A percentile compares a stretch with the other conserved stretches of the same genome.
These are phyloP conservation scores for Neelides sp. DNA, from an alignment of 1,140 invertebrate species.

Conservation along the genomic window DNA sequence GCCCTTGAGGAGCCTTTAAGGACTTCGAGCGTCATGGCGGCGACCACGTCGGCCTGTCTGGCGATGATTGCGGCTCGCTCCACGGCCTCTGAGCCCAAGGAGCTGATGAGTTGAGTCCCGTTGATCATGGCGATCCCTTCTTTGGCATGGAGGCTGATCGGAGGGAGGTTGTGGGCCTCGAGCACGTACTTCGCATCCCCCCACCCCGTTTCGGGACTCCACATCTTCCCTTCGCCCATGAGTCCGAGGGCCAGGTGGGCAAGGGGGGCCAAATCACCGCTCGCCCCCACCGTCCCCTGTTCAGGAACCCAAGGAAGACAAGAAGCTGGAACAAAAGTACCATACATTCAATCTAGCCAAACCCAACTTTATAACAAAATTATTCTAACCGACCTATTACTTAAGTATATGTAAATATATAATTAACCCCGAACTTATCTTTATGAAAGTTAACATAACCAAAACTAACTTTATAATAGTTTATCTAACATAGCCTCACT, in stretches of 20 bases:
- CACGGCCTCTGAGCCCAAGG: conserved; percentile 54
- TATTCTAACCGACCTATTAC: too few species aligned
- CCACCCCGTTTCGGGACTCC: conserved; percentile 59
- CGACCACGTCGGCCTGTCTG: conserved; percentile 56
- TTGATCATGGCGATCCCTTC: conserved; percentile 62
- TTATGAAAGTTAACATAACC: too few species aligned
- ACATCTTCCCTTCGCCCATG: conserved; percentile 66
- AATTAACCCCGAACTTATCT: too few species aligned
- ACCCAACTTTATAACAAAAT: too few species aligned
- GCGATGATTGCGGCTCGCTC: conserved; percentile 49
- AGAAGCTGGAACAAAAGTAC: conserved; percentile 42
- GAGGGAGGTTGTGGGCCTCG: conserved; percentile 45
- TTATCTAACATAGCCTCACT: too few species aligned
- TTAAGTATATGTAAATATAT: too few species aligned
- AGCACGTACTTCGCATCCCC: conserved; percentile 51
- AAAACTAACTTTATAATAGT: too few species aligned
- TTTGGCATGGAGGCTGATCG: conserved; percentile 50
- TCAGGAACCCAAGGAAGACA: conserved; percentile 61
- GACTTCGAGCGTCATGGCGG: conserved; percentile 55
- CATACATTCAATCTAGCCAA: conserved; percentile 12
- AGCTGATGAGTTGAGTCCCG: conserved; percentile 60
- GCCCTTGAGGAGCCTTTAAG: conserved; percentile 57
- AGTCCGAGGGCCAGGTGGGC: conserved; percentile 49
- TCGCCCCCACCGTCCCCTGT: conserved; percentile 54
- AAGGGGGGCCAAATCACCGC: conserved; percentile 57